phyloP scores from a whole-genome alignment of 2,113 vertebrate species.

The Ranitomeya variabilis region DNA sequence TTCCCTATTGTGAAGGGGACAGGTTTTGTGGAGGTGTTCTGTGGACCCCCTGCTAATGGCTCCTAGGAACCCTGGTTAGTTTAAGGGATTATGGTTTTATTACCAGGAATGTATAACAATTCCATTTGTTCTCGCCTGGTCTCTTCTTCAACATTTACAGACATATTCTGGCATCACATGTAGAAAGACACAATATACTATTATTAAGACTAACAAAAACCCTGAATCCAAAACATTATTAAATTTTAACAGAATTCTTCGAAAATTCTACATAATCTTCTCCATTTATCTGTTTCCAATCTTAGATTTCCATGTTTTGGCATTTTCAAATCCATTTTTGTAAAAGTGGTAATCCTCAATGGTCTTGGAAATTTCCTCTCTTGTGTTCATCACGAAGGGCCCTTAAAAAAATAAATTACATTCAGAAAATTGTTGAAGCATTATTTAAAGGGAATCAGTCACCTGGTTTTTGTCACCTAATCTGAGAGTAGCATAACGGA shows the following conservation, averaged over 20 bases:
- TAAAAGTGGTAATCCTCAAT: constrained; percentile 71
- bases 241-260: not conserved
- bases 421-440: not conserved
- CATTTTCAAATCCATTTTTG: constrained; percentile 79
- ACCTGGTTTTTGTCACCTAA: too few relatives aligned
- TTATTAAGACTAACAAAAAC: not conserved
- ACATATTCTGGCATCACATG: not conserved
- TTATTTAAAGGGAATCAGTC: too few relatives aligned
- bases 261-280: not conserved
- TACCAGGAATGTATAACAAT: not conserved
- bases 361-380: constrained; percentile 76
- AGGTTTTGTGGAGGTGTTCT: too few relatives aligned
- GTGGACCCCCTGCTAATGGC: too few relatives aligned
- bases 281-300: constrained; percentile 66
- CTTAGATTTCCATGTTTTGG: constrained; percentile 76
- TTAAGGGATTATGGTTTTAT: not conserved
- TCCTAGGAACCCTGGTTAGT: not conserved
- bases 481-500: too few relatives aligned
- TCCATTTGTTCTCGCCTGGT: not conserved
- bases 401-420: constrained; percentile 60
- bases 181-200: not conserved
- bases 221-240: not conserved
- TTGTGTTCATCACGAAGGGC: constrained; percentile 80
- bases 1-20: too few relatives aligned
- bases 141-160: not conserved